Evolutionary conservation across 2,797 vertebrate genomes (phyloP), one percentile per base, ranked within the genome.

Genomic region (Thripadectes ignobilis): DNA sequence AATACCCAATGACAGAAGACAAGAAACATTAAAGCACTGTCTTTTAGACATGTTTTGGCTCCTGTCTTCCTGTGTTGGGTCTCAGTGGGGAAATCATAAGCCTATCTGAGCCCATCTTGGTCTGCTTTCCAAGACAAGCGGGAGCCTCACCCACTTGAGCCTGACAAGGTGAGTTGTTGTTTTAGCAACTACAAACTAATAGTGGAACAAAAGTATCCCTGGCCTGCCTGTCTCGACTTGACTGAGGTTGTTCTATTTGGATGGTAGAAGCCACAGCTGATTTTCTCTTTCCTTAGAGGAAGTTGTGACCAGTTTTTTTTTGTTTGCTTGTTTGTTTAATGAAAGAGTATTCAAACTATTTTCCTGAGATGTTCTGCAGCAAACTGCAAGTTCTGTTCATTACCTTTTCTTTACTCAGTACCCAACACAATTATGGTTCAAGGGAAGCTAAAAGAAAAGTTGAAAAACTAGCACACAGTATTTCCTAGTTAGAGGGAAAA

Each of bases 61-160:
- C 94, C 87, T 73, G 51, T 63, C 39, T 68, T 62, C 23, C 66
- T 29, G 58, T 46, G 29, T 10, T 73, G 48, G 65, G 46, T 41
- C 89, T 84, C 66, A 6, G 74, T 3, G 32, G 91, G 48, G 69
- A 81, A 92, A 96, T 92, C 62, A 67, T 1, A 11, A 92, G n/a
- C 48, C 66, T 86, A 46, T 52, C 62, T 78, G 85, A 78, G 86
- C 84, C 88, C 88, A 92, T 68, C 76, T 15, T 1, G 13, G 48
- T 86, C 91, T 73, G 62, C 82, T 93, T 92, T 85, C 79, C 95
- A 94, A 97, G 92, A 91, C 90, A 88, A 94, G 84, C 58, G 83
- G 92, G 89, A 96, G 79, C 91, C 89, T 96, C 73, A 63, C 51
- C 59, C 55, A 41, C 62, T 41, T 27, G 32, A 52, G 69, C 72